Evolutionary conservation across 2,888 invertebrate genomes (phyloP).

Genomic region (Mystacides longicornis): DNA sequence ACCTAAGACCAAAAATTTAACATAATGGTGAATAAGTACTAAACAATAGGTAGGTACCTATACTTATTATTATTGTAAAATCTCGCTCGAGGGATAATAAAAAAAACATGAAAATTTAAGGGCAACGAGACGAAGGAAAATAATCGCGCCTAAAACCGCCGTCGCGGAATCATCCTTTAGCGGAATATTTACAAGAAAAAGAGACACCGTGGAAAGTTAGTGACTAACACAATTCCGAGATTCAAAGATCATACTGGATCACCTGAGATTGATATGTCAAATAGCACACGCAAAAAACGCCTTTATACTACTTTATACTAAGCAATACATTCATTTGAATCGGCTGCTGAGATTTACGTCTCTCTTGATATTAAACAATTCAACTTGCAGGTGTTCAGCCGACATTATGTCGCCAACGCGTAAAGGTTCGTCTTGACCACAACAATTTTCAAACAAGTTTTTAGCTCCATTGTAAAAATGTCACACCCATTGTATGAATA

Average conservation of each 20-base stretch:
- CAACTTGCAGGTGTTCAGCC: slow-evolving; percentile 25
- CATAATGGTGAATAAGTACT: too few species aligned
- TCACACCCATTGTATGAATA: neutral
- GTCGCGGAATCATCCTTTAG: neutral
- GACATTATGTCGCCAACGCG: slow-evolving; percentile 25
- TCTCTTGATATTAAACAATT: neutral
- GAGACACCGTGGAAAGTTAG: slow-evolving; percentile 16
- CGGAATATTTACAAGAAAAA: neutral
- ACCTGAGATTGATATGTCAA: neutral
- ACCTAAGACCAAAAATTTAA: too few species aligned
- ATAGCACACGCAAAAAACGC: neutral
- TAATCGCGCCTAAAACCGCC: too few species aligned
- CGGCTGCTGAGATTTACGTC: neutral
- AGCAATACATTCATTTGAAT: neutral
- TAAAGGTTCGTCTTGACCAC: slow-evolving; percentile 8
- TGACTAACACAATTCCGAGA: slow-evolving; percentile 13
- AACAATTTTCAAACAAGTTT: neutral
- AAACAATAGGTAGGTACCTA: too few species aligned
- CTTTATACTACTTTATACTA: neutral
- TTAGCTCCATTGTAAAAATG: neutral
- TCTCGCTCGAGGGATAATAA: too few species aligned
- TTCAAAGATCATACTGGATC: slow-evolving; percentile 10
- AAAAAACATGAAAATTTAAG: too few species aligned
- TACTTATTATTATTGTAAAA: too few species aligned
- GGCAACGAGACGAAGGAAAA: too few species aligned